Conservation (phyloP, 2,888 invertebrate species). For the Machimus rusticus region DNA sequence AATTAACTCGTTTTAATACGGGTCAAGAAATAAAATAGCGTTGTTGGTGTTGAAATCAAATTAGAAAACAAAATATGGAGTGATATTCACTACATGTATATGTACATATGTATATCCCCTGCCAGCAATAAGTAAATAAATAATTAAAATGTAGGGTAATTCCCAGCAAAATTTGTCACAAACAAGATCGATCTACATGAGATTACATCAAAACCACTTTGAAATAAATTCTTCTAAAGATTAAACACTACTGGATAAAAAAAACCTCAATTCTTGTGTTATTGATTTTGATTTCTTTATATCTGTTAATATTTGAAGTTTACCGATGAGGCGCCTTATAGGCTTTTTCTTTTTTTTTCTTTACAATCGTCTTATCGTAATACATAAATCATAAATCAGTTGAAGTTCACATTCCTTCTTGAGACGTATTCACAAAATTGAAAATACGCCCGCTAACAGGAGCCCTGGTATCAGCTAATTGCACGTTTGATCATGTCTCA, state of each 20-base stretch:
- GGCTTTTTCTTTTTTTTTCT: background rate
- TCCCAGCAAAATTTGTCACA: background rate
- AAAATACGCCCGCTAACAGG: background rate
- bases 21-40: too few relatives aligned
- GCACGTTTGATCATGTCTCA: background rate
- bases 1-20: too few relatives aligned
- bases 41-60: too few relatives aligned
- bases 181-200: background rate
- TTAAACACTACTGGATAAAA: background rate
- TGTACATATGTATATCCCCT: background rate
- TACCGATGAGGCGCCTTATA: background rate
- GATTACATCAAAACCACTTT: background rate
- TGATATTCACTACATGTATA: background rate
- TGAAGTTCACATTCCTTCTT: background rate
- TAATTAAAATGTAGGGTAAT: background rate
- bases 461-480: background rate
- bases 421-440: background rate
- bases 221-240: background rate
- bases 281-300: background rate
- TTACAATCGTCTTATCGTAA: background rate
- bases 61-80: too few relatives aligned
- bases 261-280: background rate
- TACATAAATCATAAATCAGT: background rate
- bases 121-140: background rate
- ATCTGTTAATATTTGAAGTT: background rate